A percentile compares a stretch with the other conserved stretches of the same genome.
Conservation (phyloP, 2,888 invertebrate genomes). For the Chorisops tibialis region DNA sequence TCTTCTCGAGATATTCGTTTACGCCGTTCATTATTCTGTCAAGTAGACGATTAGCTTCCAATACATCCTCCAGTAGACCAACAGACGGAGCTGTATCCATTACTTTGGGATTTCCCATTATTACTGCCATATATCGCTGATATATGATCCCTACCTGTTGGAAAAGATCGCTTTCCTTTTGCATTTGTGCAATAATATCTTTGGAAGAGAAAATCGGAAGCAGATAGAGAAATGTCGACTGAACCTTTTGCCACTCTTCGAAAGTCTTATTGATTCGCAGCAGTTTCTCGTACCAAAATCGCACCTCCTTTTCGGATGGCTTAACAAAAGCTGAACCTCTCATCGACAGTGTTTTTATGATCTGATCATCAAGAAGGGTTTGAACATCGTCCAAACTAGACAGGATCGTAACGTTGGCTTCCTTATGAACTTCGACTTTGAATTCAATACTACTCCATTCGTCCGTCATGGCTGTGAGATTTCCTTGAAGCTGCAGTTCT, state of each 20-base stretch:
- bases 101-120: constrained; percentile 48
- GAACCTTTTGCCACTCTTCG: constrained; percentile 64
- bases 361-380: constrained; percentile 65
- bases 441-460: constrained; percentile 66
- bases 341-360: constrained; percentile 67
- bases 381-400: constrained; percentile 63
- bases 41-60: constrained; percentile 56
- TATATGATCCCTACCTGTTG: constrained; percentile 54
- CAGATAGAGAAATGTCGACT: constrained; percentile 63
- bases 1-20: constrained; percentile 63
- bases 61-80: constrained; percentile 69
- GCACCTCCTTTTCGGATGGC: constrained; percentile 56
- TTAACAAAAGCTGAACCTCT: constrained; percentile 70
- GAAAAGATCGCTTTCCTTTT: constrained; percentile 62
- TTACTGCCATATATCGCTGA: constrained; percentile 49
- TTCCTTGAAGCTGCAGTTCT: constrained; percentile 60
- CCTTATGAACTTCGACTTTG: constrained; percentile 57
- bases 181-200: constrained; percentile 63
- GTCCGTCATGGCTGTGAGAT: constrained; percentile 61
- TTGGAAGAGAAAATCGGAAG: constrained; percentile 66
- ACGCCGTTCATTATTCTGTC: constrained; percentile 63
- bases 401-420: constrained; percentile 61
- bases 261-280: constrained; percentile 56
- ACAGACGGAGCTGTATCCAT: constrained; percentile 55
- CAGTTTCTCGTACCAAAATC: constrained; percentile 61